Base-by-base conservation (phyloP, 92 coral and sea anemone genomes). In the Epizoanthus scotinus region DNA sequence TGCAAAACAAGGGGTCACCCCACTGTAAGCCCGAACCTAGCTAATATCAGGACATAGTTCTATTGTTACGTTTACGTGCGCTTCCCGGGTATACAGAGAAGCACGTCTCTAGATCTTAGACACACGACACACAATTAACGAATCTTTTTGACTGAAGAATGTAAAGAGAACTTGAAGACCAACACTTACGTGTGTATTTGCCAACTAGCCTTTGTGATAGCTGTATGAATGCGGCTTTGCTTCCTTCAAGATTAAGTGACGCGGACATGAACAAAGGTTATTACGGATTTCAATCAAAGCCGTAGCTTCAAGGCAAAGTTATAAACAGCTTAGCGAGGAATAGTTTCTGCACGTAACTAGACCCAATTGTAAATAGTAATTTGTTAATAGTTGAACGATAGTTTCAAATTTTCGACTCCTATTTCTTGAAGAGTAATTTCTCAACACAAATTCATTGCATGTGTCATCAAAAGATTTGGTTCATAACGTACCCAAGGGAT, bases 161-260 rank as follows among this genome's bases (percentile, higher is more conserved):
- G 44, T 17, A 6, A 6, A 17, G 70, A 29, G n/a, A 17, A 27
- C 17, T 15, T 17, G 22, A 27, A 34, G 13, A 15, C 1, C 0
- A 27, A 29, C 20, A 13, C n/a, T 24, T n/a, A 42, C 25, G 31
- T 26, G 31, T 26, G 17, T 49, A 19, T 25, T 71, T 26, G 3
- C 13, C 19, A 19, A 26, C 8, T 42, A 55, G 2, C 15, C 2
- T 53, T 27, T 12, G 8, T 6, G 7, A 6, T 18, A 9, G 28
- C 20, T 40, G 27, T 20, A 69, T 42, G 55, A 9, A 49, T 63
- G 28, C 40, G 5, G 40, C 9, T 9, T 29, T 27, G 27, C 31
- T 62, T 28, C 19, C 67, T 55, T 0, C 40, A 58, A 55, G 53
- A 73, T 19, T 65, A 73, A 73, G 64, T 64, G 78, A 54, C 64